phyloP scores from a whole-genome alignment of 2,888 invertebrate genomes.

The Pegoplata infirma region DNA sequence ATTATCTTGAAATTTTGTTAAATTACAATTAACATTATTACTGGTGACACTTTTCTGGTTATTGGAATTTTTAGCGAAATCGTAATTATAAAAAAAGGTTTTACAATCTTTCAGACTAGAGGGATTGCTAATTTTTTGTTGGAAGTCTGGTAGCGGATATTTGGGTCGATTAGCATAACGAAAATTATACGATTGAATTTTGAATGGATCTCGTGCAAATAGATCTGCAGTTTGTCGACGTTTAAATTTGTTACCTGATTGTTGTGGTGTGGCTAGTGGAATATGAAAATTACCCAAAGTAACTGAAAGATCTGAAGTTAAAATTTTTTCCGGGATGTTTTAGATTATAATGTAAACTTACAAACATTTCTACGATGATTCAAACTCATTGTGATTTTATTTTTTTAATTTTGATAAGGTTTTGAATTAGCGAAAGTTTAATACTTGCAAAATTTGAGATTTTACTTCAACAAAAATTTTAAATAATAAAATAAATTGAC shows the following conservation, averaged over 20 bases:
- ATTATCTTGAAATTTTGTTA: slow-evolving; percentile 62
- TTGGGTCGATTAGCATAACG: slow-evolving; percentile 72
- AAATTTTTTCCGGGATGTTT: neutral
- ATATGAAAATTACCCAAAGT: slow-evolving; percentile 64
- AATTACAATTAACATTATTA: slow-evolving; percentile 46
- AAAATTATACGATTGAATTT: slow-evolving; percentile 74
- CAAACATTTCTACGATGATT: slow-evolving; percentile 63
- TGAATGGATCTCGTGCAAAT: slow-evolving; percentile 74
- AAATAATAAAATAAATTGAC: neutral
- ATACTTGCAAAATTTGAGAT: neutral
- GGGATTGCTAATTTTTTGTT: neutral
- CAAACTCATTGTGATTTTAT: slow-evolving; percentile 64
- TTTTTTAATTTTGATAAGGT: slow-evolving; percentile 58
- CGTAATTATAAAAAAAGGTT: slow-evolving; percentile 70
- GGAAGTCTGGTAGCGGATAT: slow-evolving; percentile 59
- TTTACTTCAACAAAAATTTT: neutral
- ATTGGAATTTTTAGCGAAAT: slow-evolving; percentile 62
- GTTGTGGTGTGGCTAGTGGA: neutral
- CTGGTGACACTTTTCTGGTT: neutral
- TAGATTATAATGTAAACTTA: slow-evolving; percentile 49
- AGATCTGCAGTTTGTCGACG: slow-evolving; percentile 63
- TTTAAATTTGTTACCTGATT: neutral
- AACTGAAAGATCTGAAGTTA: slow-evolving; percentile 33
- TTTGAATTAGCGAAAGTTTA: slow-evolving; percentile 14
- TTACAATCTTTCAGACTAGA: slow-evolving; percentile 60